Base-by-base conservation (phyloP, 2,113 vertebrate species). In the Ia io region DNA sequence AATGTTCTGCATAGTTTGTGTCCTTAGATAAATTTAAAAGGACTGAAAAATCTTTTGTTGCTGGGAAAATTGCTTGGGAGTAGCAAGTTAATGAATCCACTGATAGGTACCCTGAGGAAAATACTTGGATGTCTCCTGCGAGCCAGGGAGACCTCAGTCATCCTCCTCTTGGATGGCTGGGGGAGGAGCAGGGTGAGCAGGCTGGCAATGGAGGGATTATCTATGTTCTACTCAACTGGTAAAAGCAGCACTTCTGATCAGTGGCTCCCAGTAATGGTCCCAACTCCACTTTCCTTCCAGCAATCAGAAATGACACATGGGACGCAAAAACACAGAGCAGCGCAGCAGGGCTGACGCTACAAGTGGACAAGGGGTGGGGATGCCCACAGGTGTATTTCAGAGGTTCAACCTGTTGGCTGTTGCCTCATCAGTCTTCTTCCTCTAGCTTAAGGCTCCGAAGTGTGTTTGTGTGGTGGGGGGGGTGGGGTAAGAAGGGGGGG, bases 1-100 rank as follows among this genome's bases (percentile, higher is more conserved):
- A 59, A 84, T 70, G 12, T 40, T 80, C 59, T 83, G 35, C n/a
- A 61, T 23, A 94, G 22, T 82, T 70, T 53, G 35, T 17, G 28
- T 93, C 67, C 95, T 95, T 79, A 92, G 71, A 93, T 92, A 85
- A 84, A 90, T 83, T 77, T 80, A 94, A 95, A 93, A 88, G 93
- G 63, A 87, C 49, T 53, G 74, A 90, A 77, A 69, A 93, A 90
- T 85, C 93, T 91, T 85, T 96, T 96, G 37, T 79, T 95, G 49
- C 76, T 73, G 70, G 93, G 79, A 93, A 90, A 92, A 83, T 61
- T 93, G 61, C 16, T 80, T 4, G 28, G 17, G 51, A 85, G 10
- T 28, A 91, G 23, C 90, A 77, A 67, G 56, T 82, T 87, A 93
- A 4, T 28, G 44, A 47, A 10, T 56, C 59, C 74, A 91, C 32